phyloP scores from a whole-genome alignment of 2,888 invertebrate species.

The Philereme vetulata region DNA sequence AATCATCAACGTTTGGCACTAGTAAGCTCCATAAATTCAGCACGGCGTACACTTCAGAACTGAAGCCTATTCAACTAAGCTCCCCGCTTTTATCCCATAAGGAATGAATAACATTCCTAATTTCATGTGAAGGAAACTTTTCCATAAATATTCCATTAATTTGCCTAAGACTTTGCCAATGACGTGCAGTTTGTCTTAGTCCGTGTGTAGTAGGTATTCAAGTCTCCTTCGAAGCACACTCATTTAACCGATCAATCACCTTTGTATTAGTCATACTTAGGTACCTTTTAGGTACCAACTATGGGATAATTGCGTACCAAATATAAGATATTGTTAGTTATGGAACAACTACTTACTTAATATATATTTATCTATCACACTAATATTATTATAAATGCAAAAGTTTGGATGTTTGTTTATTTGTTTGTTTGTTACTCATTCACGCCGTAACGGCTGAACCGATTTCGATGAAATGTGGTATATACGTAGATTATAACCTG shows the following conservation, averaged over 20 bases:
- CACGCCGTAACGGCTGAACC: too few relatives aligned
- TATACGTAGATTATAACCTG: too few relatives aligned
- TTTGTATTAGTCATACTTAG: background rate
- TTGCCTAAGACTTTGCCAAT: conserved; percentile 11
- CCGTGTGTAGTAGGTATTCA: conserved; percentile 4
- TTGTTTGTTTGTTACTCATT: too few relatives aligned
- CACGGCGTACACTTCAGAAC: conserved; percentile 34
- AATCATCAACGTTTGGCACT: conserved; percentile 3
- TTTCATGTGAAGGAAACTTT: conserved; percentile 51
- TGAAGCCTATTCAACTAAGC: conserved; percentile 29
- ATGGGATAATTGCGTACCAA: conserved; percentile 3
- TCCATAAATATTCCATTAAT: conserved; percentile 52
- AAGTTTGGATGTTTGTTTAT: too few relatives aligned
- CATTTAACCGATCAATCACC: conserved; percentile 19
- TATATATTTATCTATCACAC: background rate
- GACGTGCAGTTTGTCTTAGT: conserved; percentile 17
- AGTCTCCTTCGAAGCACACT: conserved; percentile 23
- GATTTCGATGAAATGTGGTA: too few relatives aligned
- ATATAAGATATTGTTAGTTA: background rate
- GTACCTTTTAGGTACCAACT: conserved; percentile 16
- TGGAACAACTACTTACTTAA: background rate
- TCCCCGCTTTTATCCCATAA: conserved; percentile 43
- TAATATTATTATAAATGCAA: too few relatives aligned
- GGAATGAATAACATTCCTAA: conserved; percentile 29
- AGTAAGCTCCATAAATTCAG: conserved; percentile 21